Percentiles rank a stretch among this genome's conserved stretches.
Conservation (phyloP, 2,113 vertebrate genomes). For the Bubo blakistoni region DNA sequence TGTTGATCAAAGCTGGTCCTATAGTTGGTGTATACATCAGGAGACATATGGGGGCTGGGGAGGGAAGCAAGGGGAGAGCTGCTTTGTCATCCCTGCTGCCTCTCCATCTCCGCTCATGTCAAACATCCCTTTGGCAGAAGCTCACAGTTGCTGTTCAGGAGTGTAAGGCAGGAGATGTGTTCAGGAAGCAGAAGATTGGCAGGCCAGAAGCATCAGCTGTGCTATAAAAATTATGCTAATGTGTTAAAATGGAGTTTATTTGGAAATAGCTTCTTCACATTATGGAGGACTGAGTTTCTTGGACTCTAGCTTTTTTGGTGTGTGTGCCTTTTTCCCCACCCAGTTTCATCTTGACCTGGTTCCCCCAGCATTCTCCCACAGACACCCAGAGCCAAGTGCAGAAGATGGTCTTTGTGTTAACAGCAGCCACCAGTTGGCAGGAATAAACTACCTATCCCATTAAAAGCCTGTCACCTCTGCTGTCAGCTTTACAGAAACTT, state of each 20-base stretch:
- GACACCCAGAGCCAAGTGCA: not conserved
- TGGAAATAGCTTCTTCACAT: not conserved
- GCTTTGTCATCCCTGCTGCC: not conserved
- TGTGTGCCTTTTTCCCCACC: not conserved
- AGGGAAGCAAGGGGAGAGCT: not conserved
- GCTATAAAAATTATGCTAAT: conserved; percentile 19
- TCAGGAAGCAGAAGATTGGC: not conserved
- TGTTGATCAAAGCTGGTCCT: not conserved
- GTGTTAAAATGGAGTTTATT: not conserved
- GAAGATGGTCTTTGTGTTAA: not conserved
- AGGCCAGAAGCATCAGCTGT: conserved; percentile 8
- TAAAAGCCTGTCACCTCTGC: conserved; percentile 25
- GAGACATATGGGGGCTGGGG: fast-evolving
- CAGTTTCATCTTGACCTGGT: not conserved
- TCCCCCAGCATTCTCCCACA: not conserved
- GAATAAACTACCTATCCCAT: not conserved
- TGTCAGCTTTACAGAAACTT: conserved; percentile 18
- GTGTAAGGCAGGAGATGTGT: not conserved
- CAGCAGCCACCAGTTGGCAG: not conserved
- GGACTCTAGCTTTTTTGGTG: fast-evolving
- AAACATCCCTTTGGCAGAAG: not conserved
- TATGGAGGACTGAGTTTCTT: not conserved
- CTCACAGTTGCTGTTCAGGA: not conserved
- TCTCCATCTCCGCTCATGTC: not conserved
- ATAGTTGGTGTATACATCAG: not conserved